Evolutionary conservation across 2,113 vertebrate genomes (phyloP).

Genomic region (Vulpes lagopus): DNA sequence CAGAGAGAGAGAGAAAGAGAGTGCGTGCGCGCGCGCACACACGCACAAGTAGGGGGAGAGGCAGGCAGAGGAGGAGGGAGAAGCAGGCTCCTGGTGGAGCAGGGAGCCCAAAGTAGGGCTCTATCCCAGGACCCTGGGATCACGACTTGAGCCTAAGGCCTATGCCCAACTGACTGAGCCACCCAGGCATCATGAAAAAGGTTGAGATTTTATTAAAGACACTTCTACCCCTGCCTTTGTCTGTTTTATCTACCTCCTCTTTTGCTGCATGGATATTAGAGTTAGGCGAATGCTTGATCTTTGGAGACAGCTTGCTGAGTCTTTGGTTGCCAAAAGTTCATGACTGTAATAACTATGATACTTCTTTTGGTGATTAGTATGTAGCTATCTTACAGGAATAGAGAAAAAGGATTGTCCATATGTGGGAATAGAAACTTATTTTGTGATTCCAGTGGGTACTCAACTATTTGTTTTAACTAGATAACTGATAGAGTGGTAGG

Average conservation of each 20-base stretch:
- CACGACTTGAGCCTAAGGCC: too few relatives aligned
- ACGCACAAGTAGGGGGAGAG: too few relatives aligned
- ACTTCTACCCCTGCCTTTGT: not conserved
- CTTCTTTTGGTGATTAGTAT: not conserved
- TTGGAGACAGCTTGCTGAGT: constrained; percentile 19
- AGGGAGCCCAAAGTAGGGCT: too few relatives aligned
- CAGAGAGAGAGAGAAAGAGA: too few relatives aligned
- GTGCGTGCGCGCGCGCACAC: too few relatives aligned
- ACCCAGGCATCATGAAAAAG: too few relatives aligned
- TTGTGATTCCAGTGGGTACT: constrained; percentile 13
- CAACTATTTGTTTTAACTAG: constrained; percentile 8
- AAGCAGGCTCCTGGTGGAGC: too few relatives aligned
- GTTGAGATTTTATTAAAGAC: not conserved
- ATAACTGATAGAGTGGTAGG: not conserved
- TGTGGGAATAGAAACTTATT: not conserved
- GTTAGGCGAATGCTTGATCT: not conserved
- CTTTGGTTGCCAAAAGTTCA: constrained; percentile 18
- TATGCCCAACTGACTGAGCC: too few relatives aligned
- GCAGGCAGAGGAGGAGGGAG: too few relatives aligned
- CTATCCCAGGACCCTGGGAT: too few relatives aligned
- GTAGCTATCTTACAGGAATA: not conserved
- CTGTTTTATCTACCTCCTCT: not conserved
- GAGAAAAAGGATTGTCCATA: not conserved
- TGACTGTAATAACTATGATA: not conserved
- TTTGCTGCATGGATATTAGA: constrained; percentile 34